A percentile compares a stretch with the other conserved stretches of the same genome.
Conservation (phyloP, 92 coral and sea anemone genomes). For the Epizoanthus illoricatus region DNA sequence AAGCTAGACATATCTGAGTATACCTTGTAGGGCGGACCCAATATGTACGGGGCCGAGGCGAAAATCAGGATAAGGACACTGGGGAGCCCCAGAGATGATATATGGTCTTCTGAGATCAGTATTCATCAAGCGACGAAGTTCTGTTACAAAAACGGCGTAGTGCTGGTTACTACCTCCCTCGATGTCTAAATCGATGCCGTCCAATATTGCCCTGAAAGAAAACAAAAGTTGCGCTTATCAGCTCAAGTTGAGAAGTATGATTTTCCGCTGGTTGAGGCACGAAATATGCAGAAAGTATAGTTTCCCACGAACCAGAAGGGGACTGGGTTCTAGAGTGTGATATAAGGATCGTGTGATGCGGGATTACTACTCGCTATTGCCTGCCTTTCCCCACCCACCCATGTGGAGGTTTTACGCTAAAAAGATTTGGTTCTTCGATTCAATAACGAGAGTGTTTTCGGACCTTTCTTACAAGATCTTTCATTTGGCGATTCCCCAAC, state of each 20-base stretch:
- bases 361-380: too few species aligned
- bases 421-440: too few species aligned
- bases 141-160: conserved; percentile 41
- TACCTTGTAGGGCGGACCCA: conserved; percentile 35
- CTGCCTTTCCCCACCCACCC: too few species aligned
- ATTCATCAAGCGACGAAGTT: conserved; percentile 42
- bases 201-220: conserved; percentile 37
- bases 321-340: too few species aligned
- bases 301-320: neutral
- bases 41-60: conserved; percentile 41
- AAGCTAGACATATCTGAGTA: too few species aligned
- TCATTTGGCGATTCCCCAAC: too few species aligned
- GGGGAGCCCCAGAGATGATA: conserved; percentile 52
- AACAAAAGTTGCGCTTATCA: neutral
- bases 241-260: neutral
- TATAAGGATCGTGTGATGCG: too few species aligned
- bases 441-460: too few species aligned
- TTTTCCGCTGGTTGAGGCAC: neutral
- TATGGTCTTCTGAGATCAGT: conserved; percentile 18
- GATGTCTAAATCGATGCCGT: conserved; percentile 48
- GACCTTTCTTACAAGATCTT: too few species aligned
- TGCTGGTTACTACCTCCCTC: conserved; percentile 39
- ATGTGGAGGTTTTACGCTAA: too few species aligned
- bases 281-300: neutral
- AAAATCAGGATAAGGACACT: conserved; percentile 49